Base-by-base conservation (phyloP, 1,140 invertebrate genomes). In the Drosophila teissieri region DNA sequence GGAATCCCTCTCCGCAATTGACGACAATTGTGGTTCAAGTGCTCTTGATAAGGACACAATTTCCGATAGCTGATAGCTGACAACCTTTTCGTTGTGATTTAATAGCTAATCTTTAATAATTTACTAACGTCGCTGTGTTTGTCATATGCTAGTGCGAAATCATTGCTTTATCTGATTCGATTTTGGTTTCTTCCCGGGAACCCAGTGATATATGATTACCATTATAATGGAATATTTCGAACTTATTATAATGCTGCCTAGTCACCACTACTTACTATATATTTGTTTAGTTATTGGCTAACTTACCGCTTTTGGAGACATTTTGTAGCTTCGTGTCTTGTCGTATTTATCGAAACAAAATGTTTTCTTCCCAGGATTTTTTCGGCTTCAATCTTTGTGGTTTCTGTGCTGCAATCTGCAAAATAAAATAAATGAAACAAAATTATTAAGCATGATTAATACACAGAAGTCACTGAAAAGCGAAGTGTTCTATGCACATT, bases 261-360 rank as follows among this genome's bases (percentile, higher is more conserved):
- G 11, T 58, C 40, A 17, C 3, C 0, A 31, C 27, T 31, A 31
- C 2, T 31, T 31, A 2, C 7, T 31, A 8, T 8, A 8, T 31
- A 8, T 31, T 37, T 37, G 2, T 37, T 14, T 39, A 39, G 4
- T 31, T 31, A 31, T 31, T 31, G 1, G 10, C 6, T 37, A 27
- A 82, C 89, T 91, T 75, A 91, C 89, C 83, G 89, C 80, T 91
- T 91, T 91, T 56, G 83, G 89, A 70, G 89, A 89, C 89, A 91
- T 91, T 72, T 88, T 91, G 80, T 68, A 61, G 72, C 80, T 86
- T 69, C 67, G 73, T 79, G 62, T 83, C 67, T 80, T 68, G 55
- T 79, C 60, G 57, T 69, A 55, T 57, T 64, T 46, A 73, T 57
- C 53, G 36, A 57, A 57, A 19, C 44, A 24, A 70, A 57, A 40